A percentile compares a stretch with the other conserved stretches of the same genome.
Evolutionary conservation across 2,888 invertebrate genomes (phyloP).

Genomic region (Halictus ligatus): DNA sequence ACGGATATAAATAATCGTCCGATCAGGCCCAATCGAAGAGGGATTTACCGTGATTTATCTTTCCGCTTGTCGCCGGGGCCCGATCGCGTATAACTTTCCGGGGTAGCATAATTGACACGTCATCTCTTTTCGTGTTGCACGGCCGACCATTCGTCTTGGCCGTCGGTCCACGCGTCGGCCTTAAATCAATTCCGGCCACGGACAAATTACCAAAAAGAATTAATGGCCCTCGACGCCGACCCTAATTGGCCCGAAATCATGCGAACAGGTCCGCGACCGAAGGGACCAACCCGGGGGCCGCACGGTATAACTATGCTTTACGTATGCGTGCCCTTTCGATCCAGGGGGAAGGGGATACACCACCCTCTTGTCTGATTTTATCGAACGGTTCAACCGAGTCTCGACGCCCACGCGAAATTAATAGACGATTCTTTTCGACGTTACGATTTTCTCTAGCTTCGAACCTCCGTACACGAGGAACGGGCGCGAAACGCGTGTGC

Average conservation of each 20-base stretch:
- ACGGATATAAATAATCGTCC: constrained; percentile 61
- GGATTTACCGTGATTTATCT: constrained; percentile 63
- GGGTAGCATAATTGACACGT: constrained; percentile 73
- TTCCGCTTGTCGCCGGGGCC: constrained; percentile 40
- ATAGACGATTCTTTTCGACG: constrained; percentile 57
- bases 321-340: constrained; percentile 56
- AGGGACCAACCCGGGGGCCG: not conserved
- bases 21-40: constrained; percentile 50
- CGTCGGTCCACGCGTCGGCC: constrained; percentile 68
- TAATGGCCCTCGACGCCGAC: constrained; percentile 69
- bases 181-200: constrained; percentile 74
- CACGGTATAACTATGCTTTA: constrained; percentile 21
- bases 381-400: constrained; percentile 44
- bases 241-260: constrained; percentile 71
- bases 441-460: not conserved
- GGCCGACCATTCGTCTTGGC: constrained; percentile 68
- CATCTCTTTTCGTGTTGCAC: constrained; percentile 65
- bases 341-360: constrained; percentile 42
- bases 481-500: too few relatives aligned
- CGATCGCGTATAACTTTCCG: constrained; percentile 57
- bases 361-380: constrained; percentile 62
- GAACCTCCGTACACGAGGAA: not conserved
- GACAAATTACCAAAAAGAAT: constrained; percentile 74
- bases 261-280: constrained; percentile 26
- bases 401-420: constrained; percentile 68